These are phyloP conservation scores for Epinephelus malabaricus DNA, from an alignment of 2,797 vertebrate species.

Conservation along the genomic window DNA sequence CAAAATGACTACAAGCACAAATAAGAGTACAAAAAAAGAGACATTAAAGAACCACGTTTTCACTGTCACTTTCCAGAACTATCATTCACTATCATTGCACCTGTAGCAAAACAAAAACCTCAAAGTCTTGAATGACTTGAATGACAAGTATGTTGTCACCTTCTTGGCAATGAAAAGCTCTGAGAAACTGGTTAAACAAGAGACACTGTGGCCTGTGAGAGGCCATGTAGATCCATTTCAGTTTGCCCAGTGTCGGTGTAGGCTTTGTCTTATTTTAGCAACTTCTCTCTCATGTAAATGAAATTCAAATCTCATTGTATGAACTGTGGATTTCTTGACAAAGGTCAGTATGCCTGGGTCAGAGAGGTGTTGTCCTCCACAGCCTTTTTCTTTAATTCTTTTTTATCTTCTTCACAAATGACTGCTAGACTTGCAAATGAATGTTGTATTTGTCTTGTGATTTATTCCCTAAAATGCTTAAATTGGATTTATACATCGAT, in stretches of 20 bases:
- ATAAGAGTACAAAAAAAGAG: not conserved
- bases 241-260: not conserved
- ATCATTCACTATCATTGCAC: not conserved
- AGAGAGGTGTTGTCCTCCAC: not conserved
- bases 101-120: not conserved
- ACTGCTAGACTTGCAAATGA: not conserved
- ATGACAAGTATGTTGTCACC: not conserved
- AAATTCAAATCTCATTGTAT: not conserved
- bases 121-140: not conserved
- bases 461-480: not conserved
- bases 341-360: too few relatives aligned
- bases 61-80: too few relatives aligned
- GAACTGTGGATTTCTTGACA: not conserved
- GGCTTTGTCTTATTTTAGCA: not conserved
- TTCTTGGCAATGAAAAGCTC: not conserved
- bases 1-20: not conserved
- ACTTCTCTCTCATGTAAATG: not conserved
- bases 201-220: not conserved
- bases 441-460: not conserved
- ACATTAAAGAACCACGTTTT: too few relatives aligned
- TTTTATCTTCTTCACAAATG: too few relatives aligned
- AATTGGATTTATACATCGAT: not conserved
- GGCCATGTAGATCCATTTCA: not conserved
- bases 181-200: not conserved
- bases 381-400: too few relatives aligned